Base-by-base conservation (phyloP, 2,113 vertebrate species). In the Lota lota region DNA sequence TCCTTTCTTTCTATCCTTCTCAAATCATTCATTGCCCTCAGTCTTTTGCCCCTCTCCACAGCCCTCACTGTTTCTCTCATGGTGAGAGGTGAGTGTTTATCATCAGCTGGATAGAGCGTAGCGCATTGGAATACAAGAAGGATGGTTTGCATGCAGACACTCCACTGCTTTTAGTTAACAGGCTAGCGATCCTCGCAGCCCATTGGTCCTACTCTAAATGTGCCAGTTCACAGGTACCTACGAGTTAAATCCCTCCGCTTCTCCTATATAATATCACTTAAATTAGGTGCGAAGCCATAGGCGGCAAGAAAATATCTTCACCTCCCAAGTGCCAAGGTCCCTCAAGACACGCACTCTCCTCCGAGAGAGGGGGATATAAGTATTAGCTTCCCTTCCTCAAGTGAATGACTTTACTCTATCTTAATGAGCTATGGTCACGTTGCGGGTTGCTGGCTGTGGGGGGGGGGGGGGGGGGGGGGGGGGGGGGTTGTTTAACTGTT, bases 341-440 rank as follows among this genome's bases (percentile, higher is more conserved):
- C 79, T 51, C 11, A 66, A 81, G 79, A 83, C 78, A 78, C 73
- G 74, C 78, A 79, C 83, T 69, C 28, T 33, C 84, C n/a, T n/a
- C n/a, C 28, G 28, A 28, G 28, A 28, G 70, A 67, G 63, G 69
- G 74, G 73, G 70, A 81, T 75, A 77, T 74, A 75, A 74, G 84
- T 85, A 88, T 88, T 81, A 82, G 81, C 82, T 81, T 85, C 71
- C 7, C 18, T 53, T 80, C 78, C 88, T 82, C 66, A 51, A 85
- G 84, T 88, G 85, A 84, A 83, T 87, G 78, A 81, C 77, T 85
- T 87, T 82, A 75, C 85, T 85, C 83, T 83, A 88, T 90, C 85
- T 87, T 90, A 90, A 90, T 87, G 83, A 88, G 88, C 79, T 87
- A 85, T 63, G 77, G 84, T 75, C 72, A 51, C 85, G 85, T 87